These are phyloP conservation scores for Euproctis similis DNA, from an alignment of 2,888 invertebrate species.

Conservation along the genomic window DNA sequence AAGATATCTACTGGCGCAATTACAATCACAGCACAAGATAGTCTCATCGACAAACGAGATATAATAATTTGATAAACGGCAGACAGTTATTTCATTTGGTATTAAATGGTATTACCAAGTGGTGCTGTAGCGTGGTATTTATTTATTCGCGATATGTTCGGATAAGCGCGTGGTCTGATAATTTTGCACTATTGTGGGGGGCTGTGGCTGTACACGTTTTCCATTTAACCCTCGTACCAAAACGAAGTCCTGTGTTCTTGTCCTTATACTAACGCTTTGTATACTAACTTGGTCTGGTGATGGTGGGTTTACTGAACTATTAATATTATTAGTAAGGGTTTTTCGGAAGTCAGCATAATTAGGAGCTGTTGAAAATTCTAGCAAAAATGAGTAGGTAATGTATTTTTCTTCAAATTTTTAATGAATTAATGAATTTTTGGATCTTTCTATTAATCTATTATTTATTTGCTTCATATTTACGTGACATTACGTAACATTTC, in stretches of 20 bases:
- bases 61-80: slow-evolving; percentile 59
- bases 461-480: too few species aligned
- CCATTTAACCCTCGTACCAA: slow-evolving; percentile 30
- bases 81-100: too few species aligned
- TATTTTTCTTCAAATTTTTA: too few species aligned
- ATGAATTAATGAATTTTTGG: too few species aligned
- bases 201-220: slow-evolving; percentile 55
- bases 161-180: slow-evolving; percentile 61
- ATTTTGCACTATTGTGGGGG: slow-evolving; percentile 60
- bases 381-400: too few species aligned
- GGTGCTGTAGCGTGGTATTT: slow-evolving; percentile 36
- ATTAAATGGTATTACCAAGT: slow-evolving; percentile 47
- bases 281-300: slow-evolving; percentile 26
- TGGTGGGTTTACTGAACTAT: slow-evolving; percentile 22
- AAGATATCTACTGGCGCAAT: slow-evolving; percentile 44
- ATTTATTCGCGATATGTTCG: slow-evolving; percentile 64
- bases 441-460: too few species aligned
- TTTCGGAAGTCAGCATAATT: too few species aligned
- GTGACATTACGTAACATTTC: too few species aligned
- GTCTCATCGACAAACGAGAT: slow-evolving; percentile 59
- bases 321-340: too few species aligned
- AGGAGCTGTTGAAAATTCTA: too few species aligned
- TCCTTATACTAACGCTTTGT: slow-evolving; percentile 34
- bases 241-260: slow-evolving; percentile 32
- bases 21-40: slow-evolving; percentile 57